A percentile compares a stretch with the other conserved stretches of the same genome.
phyloP scores from a whole-genome alignment of 2,888 invertebrate genomes.

The Drosophila glabriapex region DNA sequence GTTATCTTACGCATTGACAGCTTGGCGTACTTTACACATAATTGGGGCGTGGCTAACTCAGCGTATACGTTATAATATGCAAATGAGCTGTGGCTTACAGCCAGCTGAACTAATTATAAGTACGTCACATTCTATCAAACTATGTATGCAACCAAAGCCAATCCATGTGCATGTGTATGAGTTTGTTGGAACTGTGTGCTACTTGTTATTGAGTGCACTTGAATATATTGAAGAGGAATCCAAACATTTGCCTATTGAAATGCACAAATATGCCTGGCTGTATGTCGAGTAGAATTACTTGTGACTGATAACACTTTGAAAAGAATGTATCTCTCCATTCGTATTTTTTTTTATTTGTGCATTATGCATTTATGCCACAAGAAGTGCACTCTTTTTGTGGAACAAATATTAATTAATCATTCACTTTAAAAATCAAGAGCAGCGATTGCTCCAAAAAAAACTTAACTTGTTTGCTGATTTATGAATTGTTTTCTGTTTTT shows the following conservation, averaged over 20 bases:
- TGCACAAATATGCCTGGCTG: constrained; percentile 10
- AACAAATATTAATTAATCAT: not conserved
- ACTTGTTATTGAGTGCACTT: constrained; percentile 69
- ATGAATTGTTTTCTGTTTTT: not conserved
- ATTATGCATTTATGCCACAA: not conserved
- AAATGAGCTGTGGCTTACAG: constrained; percentile 50
- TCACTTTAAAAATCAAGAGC: not conserved
- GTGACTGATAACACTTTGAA: not conserved
- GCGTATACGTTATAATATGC: constrained; percentile 68
- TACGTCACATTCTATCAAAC: constrained; percentile 67
- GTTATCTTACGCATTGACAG: constrained; percentile 64
- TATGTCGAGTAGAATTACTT: constrained; percentile 10
- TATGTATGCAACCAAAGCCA: constrained; percentile 70
- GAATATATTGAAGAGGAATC: constrained; percentile 68
- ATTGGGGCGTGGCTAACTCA: constrained; percentile 29
- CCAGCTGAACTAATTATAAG: constrained; percentile 70
- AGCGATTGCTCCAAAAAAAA: not conserved
- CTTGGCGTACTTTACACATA: constrained; percentile 34
- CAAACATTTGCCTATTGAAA: constrained; percentile 70
- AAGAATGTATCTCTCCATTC: not conserved
- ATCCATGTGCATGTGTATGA: constrained; percentile 2
- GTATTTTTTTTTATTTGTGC: not conserved
- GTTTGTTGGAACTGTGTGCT: constrained; percentile 30
- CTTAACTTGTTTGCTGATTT: constrained; percentile 2
- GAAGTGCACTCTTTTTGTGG: not conserved